phyloP scores from a whole-genome alignment of 2,113 vertebrate species.

The Saguinus midas region DNA sequence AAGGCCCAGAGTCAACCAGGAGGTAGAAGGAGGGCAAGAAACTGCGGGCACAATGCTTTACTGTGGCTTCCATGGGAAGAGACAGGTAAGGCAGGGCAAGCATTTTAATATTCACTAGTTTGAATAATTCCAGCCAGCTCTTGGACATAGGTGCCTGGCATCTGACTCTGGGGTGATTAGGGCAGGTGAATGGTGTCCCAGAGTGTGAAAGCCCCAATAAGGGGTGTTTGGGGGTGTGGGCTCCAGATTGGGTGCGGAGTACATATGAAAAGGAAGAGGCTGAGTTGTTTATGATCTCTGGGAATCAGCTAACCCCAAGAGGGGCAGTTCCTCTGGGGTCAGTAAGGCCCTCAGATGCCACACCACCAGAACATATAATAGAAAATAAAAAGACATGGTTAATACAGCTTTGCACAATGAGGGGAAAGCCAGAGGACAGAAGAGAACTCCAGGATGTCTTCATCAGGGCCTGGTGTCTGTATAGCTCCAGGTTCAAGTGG shows the following conservation, averaged over 20 bases:
- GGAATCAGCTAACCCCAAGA: background rate
- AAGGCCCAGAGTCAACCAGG: background rate
- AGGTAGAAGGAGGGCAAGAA: background rate
- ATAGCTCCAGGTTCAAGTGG: background rate
- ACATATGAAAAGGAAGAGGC: background rate
- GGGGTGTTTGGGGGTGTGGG: background rate
- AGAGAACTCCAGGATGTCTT: background rate
- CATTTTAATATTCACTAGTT: background rate
- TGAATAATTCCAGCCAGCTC: background rate
- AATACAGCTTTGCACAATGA: background rate
- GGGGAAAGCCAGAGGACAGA: rapidly evolving
- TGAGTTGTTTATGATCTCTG: background rate
- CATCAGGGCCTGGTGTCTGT: background rate
- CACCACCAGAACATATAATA: background rate
- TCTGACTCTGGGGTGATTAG: background rate
- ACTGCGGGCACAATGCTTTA: no score
- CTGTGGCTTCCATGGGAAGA: background rate
- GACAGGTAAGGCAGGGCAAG: background rate
- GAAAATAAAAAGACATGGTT: background rate
- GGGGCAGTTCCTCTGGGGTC: background rate
- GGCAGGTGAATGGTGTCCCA: background rate
- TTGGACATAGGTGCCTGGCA: background rate
- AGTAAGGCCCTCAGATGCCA: background rate
- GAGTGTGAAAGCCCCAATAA: background rate
- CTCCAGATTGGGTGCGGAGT: background rate